phyloP scores from a whole-genome alignment of 2,888 invertebrate species.

The Dasysyrphus albostriatus region DNA sequence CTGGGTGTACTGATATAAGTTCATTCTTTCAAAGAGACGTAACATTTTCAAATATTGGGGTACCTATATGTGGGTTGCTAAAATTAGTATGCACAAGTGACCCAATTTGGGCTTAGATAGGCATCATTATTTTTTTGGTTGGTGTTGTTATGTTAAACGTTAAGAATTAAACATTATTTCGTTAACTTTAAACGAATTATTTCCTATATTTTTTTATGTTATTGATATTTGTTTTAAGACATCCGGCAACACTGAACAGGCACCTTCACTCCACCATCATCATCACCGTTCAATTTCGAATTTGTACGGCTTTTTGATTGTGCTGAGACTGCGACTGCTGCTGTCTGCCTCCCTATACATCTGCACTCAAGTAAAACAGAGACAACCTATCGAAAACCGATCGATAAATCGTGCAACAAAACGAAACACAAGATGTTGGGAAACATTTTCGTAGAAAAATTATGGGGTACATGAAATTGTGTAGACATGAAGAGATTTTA shows the following conservation, averaged over 20 bases:
- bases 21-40: too few species aligned
- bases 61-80: too few species aligned
- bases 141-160: too few species aligned
- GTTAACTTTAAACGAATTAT: too few species aligned
- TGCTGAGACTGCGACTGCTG: slow-evolving; percentile 19
- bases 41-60: too few species aligned
- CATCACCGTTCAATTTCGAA: slow-evolving; percentile 39
- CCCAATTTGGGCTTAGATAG: too few species aligned
- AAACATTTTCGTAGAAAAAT: slow-evolving; percentile 67
- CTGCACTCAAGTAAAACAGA: slow-evolving; percentile 46
- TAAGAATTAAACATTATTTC: too few species aligned
- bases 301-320: slow-evolving; percentile 62
- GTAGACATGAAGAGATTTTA: slow-evolving; percentile 46
- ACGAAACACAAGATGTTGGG: slow-evolving; percentile 74
- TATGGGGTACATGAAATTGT: slow-evolving; percentile 62
- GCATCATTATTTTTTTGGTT: too few species aligned
- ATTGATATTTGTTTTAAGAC: background rate
- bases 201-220: background rate
- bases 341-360: background rate
- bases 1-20: too few species aligned
- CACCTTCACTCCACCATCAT: slow-evolving; percentile 10
- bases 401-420: slow-evolving; percentile 73
- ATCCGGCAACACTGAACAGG: slow-evolving; percentile 7
- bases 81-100: too few species aligned
- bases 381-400: slow-evolving; percentile 61